Conservation (phyloP, 2,888 invertebrate genomes). For the Chloroclystis v-ata region DNA sequence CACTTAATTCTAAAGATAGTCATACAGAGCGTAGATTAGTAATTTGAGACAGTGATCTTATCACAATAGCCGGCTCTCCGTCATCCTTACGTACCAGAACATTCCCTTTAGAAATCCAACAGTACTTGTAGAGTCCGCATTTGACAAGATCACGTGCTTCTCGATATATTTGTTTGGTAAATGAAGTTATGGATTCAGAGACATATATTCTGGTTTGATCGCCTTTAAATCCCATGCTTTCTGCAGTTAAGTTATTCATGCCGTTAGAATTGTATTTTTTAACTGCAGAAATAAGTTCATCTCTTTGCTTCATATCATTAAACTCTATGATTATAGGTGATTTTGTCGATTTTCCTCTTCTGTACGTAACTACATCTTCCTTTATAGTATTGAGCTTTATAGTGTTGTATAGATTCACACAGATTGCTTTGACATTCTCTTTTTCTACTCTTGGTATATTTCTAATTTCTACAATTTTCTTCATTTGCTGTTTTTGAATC, state of each 20-base stretch:
- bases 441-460: not conserved
- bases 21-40: too few relatives aligned
- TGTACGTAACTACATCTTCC: not conserved
- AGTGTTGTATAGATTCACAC: not conserved
- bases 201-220: not conserved
- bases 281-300: not conserved
- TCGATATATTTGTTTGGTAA: not conserved
- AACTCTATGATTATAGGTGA: not conserved
- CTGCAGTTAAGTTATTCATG: not conserved
- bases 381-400: not conserved
- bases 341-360: not conserved
- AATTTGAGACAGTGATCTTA: not conserved
- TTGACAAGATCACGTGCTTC: not conserved
- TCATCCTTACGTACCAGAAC: not conserved
- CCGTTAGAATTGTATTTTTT: not conserved
- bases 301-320: not conserved
- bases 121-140: not conserved
- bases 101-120: not conserved
- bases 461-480: not conserved
- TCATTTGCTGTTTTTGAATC: not conserved
- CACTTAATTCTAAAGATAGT: too few relatives aligned
- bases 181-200: not conserved
- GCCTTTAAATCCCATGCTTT: not conserved
- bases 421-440: not conserved
- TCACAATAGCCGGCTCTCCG: not conserved